phyloP scores from a whole-genome alignment of 37 sponge, comb jelly and placozoan genomes.

The Geodia barretti region DNA sequence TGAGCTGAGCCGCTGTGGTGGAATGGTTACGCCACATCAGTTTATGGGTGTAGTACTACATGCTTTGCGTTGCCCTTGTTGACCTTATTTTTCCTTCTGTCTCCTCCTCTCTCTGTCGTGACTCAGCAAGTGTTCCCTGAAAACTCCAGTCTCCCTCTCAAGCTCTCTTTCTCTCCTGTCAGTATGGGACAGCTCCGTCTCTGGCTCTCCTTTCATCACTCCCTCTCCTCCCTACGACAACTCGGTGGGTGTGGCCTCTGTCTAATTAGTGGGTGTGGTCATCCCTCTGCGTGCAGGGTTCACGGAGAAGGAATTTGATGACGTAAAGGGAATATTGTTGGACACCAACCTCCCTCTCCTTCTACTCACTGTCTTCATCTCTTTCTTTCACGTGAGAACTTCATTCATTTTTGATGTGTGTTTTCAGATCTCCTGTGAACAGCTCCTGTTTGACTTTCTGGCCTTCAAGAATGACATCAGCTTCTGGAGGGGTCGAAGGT shows the following conservation, averaged over 20 bases:
- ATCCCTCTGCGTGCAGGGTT: conserved; percentile 55
- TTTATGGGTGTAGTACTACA: not conserved
- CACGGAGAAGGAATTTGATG: conserved; percentile 88
- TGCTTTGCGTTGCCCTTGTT: no score
- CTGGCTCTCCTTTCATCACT: conserved; percentile 58
- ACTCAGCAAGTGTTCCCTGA: no score
- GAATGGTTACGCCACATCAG: no score
- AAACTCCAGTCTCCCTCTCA: conserved; percentile 34
- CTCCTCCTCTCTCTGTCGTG: no score
- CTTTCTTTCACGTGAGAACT: conserved; percentile 80
- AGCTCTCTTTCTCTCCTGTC: conserved; percentile 69
- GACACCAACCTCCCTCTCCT: conserved; percentile 76
- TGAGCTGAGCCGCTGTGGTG: no score
- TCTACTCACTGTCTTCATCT: conserved; percentile 83
- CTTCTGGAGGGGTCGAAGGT: conserved; percentile 85
- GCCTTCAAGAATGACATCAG: conserved; percentile 95
- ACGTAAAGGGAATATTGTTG: conserved; percentile 84
- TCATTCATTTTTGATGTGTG: not conserved
- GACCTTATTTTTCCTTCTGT: no score
- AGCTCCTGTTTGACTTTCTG: conserved; percentile 93
- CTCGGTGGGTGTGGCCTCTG: conserved; percentile 47
- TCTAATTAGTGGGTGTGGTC: not conserved
- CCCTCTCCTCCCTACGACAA: conserved; percentile 43
- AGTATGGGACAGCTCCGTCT: conserved; percentile 72
- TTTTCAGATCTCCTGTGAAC: not conserved